A percentile compares a stretch with the other conserved stretches of the same genome.
Conservation (phyloP, 2,113 vertebrate species). For the Ploceus nigricollis region DNA sequence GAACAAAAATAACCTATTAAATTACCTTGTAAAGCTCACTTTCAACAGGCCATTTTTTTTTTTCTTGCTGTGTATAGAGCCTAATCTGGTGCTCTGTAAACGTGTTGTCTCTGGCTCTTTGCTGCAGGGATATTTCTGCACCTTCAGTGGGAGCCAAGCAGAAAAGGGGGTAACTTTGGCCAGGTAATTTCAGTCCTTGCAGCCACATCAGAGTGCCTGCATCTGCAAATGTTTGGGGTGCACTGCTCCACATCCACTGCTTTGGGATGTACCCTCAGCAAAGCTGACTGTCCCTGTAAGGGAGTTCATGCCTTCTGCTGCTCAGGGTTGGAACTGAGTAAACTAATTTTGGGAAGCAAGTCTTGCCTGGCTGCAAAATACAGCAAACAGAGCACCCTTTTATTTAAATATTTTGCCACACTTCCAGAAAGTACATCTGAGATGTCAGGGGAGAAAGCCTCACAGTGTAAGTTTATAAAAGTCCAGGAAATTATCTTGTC, state of each 20-base stretch:
- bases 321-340: neutral
- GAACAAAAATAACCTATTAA: neutral
- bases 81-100: neutral
- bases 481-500: neutral
- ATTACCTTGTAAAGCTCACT: neutral
- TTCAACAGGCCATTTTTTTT: neutral
- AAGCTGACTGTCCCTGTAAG: neutral
- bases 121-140: neutral
- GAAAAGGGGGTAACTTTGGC: neutral
- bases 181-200: neutral
- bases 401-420: neutral
- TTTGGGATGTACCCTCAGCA: neutral
- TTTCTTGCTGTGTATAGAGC: neutral
- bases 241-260: neutral
- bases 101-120: neutral
- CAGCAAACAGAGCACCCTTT: neutral
- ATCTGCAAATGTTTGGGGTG: neutral
- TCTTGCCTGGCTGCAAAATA: neutral
- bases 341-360: neutral
- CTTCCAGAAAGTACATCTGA: neutral
- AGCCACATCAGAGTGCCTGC: neutral
- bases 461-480: neutral
- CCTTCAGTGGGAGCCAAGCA: neutral
- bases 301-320: neutral
- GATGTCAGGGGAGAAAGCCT: neutral